Percentiles rank a stretch among this genome's conserved stretches.
phyloP scores from a whole-genome alignment of 2,797 vertebrate genomes.

The Trichosurus vulpecula region DNA sequence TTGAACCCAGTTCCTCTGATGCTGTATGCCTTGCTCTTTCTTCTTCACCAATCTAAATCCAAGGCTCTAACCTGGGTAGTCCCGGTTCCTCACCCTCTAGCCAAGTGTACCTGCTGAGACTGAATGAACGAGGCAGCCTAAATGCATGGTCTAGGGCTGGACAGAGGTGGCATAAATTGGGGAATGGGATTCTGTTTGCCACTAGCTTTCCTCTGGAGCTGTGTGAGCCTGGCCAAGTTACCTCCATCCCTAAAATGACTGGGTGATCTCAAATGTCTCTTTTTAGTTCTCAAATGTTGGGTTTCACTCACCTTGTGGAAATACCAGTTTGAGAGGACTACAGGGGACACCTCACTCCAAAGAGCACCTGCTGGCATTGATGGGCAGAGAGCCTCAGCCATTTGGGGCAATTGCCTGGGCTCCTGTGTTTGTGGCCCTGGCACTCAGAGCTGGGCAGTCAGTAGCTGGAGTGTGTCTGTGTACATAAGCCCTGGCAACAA shows the following conservation, averaged over 20 bases:
- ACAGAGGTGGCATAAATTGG: not conserved
- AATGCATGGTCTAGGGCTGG: not conserved
- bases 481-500: not conserved
- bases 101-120: not conserved
- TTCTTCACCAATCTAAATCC: not conserved
- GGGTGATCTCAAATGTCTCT: not conserved
- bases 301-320: not conserved
- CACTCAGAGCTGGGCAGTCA: not conserved
- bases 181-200: not conserved
- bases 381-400: not conserved
- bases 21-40: not conserved
- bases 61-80: not conserved
- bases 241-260: not conserved
- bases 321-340: not conserved
- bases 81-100: not conserved
- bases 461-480: not conserved
- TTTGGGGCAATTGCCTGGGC: not conserved
- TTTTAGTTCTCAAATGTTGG: not conserved
- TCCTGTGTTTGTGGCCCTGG: not conserved
- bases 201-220: not conserved
- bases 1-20: not conserved
- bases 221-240: not conserved
- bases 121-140: not conserved
- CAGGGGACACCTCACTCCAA: not conserved
- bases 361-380: not conserved